Evolutionary conservation across 2,113 vertebrate species (phyloP), one percentile per base, ranked within the genome.

Genomic region (Butastur rufipennis): DNA sequence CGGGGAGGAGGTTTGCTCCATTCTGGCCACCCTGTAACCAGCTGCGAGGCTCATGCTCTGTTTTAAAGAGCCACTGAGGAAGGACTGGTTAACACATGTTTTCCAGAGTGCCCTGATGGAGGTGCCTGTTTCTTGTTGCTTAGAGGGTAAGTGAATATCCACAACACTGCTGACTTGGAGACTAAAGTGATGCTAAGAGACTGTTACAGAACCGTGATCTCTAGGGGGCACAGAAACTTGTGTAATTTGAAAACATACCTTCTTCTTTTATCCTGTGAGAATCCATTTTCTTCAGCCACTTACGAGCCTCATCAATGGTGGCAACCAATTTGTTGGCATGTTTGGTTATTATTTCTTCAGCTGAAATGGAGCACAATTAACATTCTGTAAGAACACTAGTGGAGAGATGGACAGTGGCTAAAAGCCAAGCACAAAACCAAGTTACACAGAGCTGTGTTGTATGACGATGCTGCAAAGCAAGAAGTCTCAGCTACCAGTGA

Each of bases 271-370:
- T 65, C 58, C 32, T 81, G 7, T 91, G 58, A 36, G 83, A 96
- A 31, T 98, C 97, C 50, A 97, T 96, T 75, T 97, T 98, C 93
- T 81, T 96, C 94, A 98, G 88, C 97, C 98, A 98, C 31, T 97
- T 94, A 38, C 2, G 70, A 26, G 97, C 98, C 0, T 97, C 86
- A 20, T 78, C 96, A 83, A 97, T 34, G 5, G 95, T 97, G 9
- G 9, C 45, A 59, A 74, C 19, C 88, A 98, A 71, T 72, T 72
- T 65, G 22, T 7, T 65, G 61, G 97, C 87, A 50, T 95, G 97
- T 34, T 63, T 72, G 27, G 78, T 65, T 96, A 98, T 93, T 21
- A 86, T 59, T 68, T 95, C 95, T 92, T 98, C 97, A 62, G 98
- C 98, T 98, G 75, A 67, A 97, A 97, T 2, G 12, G 26, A 97